Evolutionary conservation across 2,888 invertebrate species (phyloP).

Genomic region (Apamea sordens): DNA sequence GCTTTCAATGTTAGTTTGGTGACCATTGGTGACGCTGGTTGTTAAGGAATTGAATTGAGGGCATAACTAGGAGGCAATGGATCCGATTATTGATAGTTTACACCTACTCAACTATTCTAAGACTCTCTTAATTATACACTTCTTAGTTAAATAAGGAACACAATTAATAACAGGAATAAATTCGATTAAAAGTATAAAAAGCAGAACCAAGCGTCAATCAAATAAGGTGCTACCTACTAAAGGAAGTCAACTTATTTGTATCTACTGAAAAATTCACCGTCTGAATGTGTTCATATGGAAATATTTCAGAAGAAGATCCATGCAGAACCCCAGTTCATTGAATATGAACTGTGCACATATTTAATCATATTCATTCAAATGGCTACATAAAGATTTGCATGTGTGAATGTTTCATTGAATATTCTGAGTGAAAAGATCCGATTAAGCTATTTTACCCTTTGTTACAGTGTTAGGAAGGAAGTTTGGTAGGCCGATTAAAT

Average conservation of each 20-base stretch:
- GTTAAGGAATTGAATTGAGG: background rate
- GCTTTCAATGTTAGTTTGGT: background rate
- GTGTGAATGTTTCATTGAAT: constrained; percentile 5
- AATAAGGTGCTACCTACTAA: background rate
- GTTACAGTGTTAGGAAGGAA: background rate
- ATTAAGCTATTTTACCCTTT: background rate
- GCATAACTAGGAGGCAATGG: background rate
- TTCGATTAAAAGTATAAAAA: background rate
- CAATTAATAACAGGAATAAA: background rate
- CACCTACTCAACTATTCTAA: background rate
- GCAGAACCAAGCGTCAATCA: background rate
- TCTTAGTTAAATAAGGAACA: too few species aligned
- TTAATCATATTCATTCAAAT: constrained; percentile 21
- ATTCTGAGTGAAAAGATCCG: background rate
- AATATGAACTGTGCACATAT: constrained; percentile 7
- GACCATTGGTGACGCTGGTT: background rate
- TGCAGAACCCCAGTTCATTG: constrained; percentile 13
- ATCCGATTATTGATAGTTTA: background rate
- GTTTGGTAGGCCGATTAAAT: background rate
- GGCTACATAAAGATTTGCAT: background rate
- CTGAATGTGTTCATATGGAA: background rate
- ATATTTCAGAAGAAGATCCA: constrained; percentile 3
- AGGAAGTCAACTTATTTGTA: background rate
- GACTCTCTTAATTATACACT: background rate
- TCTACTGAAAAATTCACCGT: constrained; percentile 12